A percentile compares a stretch with the other conserved stretches of the same genome.
These are phyloP conservation scores for Pollenia amentaria DNA, from an alignment of 2,888 invertebrate species.

Conservation along the genomic window DNA sequence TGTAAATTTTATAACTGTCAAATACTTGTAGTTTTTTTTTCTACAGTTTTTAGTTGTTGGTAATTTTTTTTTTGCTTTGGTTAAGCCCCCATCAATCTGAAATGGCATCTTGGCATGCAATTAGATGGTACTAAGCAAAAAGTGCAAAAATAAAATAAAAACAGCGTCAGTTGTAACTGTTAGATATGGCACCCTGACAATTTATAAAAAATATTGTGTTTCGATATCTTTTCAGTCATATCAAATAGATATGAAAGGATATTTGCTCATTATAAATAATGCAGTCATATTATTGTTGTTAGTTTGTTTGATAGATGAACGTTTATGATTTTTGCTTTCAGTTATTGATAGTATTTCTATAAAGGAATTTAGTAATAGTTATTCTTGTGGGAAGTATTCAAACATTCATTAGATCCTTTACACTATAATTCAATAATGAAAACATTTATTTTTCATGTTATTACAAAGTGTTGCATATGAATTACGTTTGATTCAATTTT, in stretches of 20 bases:
- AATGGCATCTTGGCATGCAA: constrained; percentile 82
- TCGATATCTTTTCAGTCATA: constrained; percentile 32
- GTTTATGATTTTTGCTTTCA: background rate
- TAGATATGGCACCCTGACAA: constrained; percentile 63
- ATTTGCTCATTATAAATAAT: constrained; percentile 76
- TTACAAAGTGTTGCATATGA: too few species aligned
- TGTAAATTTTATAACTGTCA: constrained; percentile 54
- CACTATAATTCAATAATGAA: too few species aligned
- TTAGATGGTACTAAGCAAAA: constrained; percentile 44
- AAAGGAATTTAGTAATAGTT: too few species aligned
- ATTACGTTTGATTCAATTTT: too few species aligned
- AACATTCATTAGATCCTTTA: too few species aligned
- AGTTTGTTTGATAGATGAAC: background rate
- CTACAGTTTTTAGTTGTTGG: background rate
- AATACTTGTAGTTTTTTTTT: constrained; percentile 53
- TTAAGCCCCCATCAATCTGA: constrained; percentile 65
- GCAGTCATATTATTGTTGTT: constrained; percentile 29
- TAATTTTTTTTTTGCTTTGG: background rate
- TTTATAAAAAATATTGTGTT: constrained; percentile 33
- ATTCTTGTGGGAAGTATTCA: too few species aligned
- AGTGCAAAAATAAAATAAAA: constrained; percentile 49
- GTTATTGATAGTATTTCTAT: background rate
- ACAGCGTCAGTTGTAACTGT: constrained; percentile 62
- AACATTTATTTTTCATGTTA: too few species aligned
- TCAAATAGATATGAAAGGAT: constrained; percentile 38